Percentiles rank a stretch among this genome's conserved stretches.
Conservation (phyloP, 2,888 invertebrate species). For the Theristus sp. region DNA sequence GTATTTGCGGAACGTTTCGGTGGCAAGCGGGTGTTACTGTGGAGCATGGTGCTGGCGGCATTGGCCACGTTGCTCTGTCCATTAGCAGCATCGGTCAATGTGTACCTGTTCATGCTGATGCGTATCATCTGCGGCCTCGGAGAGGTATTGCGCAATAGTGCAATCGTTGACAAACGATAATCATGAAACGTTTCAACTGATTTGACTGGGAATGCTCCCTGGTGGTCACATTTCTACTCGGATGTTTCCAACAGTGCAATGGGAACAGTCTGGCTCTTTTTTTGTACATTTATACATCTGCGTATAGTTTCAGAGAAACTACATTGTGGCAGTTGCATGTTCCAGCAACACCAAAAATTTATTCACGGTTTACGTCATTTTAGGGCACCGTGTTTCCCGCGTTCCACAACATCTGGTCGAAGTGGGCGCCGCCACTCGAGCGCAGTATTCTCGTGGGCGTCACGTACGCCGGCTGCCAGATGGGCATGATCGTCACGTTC, state of each 20-base stretch:
- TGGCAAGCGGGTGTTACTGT: too few species aligned
- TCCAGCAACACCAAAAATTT: too few species aligned
- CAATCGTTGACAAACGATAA: too few species aligned
- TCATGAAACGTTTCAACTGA: too few species aligned
- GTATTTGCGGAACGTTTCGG: too few species aligned
- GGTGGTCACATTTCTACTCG: too few species aligned
- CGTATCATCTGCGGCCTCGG: neutral
- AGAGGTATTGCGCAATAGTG: neutral
- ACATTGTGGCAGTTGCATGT: too few species aligned
- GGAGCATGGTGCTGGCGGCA: neutral
- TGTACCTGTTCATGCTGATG: neutral
- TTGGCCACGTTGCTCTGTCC: neutral
- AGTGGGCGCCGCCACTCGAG: conserved; percentile 2
- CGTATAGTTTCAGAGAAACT: neutral
- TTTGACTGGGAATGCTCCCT: too few species aligned
- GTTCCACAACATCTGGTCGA: neutral
- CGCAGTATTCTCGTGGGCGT: neutral
- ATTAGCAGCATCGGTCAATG: neutral
- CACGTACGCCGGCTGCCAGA: neutral
- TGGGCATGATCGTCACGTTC: neutral
- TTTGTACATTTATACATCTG: too few species aligned
- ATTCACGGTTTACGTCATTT: neutral
- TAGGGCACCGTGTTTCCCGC: neutral
- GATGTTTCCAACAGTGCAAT: too few species aligned
- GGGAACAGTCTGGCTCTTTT: too few species aligned